phyloP scores from a whole-genome alignment of 1,140 invertebrate species.

The Bombus waltoni region DNA sequence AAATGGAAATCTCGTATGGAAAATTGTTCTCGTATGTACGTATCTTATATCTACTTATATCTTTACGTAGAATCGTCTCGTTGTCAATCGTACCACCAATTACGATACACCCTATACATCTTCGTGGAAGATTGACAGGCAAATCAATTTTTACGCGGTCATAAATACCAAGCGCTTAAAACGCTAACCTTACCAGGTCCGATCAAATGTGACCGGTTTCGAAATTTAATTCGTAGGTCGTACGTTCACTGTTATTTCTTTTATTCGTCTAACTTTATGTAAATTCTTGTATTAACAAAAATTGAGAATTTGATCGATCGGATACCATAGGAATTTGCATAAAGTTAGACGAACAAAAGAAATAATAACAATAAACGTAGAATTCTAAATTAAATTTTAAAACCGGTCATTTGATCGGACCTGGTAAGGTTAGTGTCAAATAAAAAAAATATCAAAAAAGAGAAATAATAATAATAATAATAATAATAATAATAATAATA shows the following conservation, averaged over 20 bases:
- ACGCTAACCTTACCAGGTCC: too few species aligned
- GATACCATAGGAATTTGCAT: too few species aligned
- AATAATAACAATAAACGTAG: too few species aligned
- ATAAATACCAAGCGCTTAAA: neutral
- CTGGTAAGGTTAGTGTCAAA: neutral
- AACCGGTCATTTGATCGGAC: too few species aligned
- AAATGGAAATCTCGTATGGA: neutral
- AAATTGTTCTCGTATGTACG: neutral
- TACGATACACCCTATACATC: neutral
- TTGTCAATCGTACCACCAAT: neutral
- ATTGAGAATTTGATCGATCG: too few species aligned
- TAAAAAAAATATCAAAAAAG: slow-evolving; percentile 1
- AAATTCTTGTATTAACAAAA: too few species aligned
- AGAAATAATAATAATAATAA: neutral
- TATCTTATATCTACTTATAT: neutral
- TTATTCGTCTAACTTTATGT: too few species aligned
- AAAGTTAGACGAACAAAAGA: too few species aligned
- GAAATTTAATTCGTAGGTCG: too few species aligned
- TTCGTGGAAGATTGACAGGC: slow-evolving; percentile 25
- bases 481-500: slow-evolving; percentile 13
- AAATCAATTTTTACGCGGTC: neutral
- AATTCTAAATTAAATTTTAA: too few species aligned
- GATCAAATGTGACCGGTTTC: too few species aligned
- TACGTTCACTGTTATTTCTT: too few species aligned
- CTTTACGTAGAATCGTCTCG: neutral